Evolutionary conservation across 1,140 invertebrate genomes (phyloP).

Genomic region (Aphelenchoides besseyi): DNA sequence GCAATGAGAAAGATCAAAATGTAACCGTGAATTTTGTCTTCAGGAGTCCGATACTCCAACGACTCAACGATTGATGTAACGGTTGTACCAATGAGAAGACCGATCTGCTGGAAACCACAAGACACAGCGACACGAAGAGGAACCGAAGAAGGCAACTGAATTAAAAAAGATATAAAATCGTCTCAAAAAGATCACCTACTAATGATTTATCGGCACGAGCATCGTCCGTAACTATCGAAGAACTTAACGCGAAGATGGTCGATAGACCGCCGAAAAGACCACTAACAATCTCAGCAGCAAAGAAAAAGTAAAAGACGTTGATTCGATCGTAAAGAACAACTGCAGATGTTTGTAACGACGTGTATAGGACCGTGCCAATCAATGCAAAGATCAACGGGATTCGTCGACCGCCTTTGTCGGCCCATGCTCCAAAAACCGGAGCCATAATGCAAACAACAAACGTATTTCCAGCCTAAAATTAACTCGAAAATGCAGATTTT

Average conservation of each 20-base stretch:
- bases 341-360: constrained; percentile 1
- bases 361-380: constrained; percentile 21
- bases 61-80: not conserved
- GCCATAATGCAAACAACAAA: not conserved
- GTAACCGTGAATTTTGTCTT: constrained; percentile 25
- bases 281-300: constrained; percentile 19
- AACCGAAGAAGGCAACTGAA: constrained; percentile 16
- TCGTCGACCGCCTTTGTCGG: constrained; percentile 27
- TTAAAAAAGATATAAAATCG: not conserved
- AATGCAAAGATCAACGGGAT: constrained; percentile 23
- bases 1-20: constrained; percentile 19
- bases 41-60: constrained; percentile 20
- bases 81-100: constrained; percentile 17
- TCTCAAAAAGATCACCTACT: constrained; percentile 10
- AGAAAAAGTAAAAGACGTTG: constrained; percentile 34
- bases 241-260: constrained; percentile 17
- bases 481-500: no score
- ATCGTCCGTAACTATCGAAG: constrained; percentile 33
- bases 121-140: constrained; percentile 25
- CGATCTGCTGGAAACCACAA: constrained; percentile 21
- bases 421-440: constrained; percentile 36
- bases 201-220: constrained; percentile 24
- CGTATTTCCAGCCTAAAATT: constrained; percentile 1
- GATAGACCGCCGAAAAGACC: constrained; percentile 33
- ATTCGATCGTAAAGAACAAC: constrained; percentile 31